Conservation (phyloP, 2,797 vertebrate genomes). For the Prionace glauca region DNA sequence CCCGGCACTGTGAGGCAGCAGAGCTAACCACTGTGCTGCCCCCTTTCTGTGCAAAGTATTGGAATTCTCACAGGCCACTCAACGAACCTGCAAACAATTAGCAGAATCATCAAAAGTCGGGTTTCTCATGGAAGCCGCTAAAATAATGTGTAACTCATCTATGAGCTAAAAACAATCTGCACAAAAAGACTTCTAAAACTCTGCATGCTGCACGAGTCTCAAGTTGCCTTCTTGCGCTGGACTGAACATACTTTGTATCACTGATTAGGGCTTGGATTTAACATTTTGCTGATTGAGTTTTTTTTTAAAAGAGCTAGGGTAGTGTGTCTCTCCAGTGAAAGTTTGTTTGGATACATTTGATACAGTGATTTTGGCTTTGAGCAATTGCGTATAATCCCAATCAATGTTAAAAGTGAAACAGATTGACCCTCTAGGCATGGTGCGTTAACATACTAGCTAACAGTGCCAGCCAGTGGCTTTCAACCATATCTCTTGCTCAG, state of each 20-base stretch:
- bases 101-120: background rate
- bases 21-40: no score
- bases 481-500: background rate
- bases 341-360: background rate
- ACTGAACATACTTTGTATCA: background rate
- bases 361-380: background rate
- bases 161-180: background rate
- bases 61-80: background rate
- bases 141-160: background rate
- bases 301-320: background rate
- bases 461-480: conserved; percentile 18
- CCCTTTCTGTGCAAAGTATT: background rate
- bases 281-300: background rate
- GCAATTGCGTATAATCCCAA: background rate
- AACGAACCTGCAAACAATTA: background rate
- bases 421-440: background rate
- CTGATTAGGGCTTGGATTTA: background rate
- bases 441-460: background rate
- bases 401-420: conserved; percentile 15
- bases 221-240: background rate
- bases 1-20: no score
- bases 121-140: background rate
- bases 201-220: background rate
- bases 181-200: background rate
- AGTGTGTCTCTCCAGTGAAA: background rate